These are phyloP conservation scores for Pterophyllum scalare DNA, from an alignment of 2,113 vertebrate species.

Conservation along the genomic window DNA sequence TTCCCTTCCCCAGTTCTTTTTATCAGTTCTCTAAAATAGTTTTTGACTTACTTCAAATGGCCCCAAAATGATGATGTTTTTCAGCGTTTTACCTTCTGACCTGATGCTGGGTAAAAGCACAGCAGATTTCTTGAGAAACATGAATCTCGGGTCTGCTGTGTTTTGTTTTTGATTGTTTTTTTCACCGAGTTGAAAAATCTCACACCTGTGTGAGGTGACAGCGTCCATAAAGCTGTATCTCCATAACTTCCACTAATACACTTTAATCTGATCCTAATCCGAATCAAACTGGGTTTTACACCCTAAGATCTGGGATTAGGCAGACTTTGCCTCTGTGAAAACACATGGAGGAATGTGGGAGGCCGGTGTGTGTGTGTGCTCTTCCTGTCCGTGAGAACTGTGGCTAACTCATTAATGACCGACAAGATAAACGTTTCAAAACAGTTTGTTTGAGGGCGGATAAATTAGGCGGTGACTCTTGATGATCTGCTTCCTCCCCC, in stretches of 20 bases:
- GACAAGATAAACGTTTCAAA: conserved; percentile 72
- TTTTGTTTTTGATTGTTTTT: not conserved
- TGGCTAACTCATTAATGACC: conserved; percentile 56
- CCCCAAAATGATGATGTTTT: not conserved
- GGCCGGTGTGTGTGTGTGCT: conserved; percentile 21
- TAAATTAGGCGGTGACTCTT: conserved; percentile 60
- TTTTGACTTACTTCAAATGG: not conserved
- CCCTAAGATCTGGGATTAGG: conserved; percentile 74
- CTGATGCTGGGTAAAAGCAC: not conserved
- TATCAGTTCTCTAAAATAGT: not conserved
- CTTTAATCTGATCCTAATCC: conserved; percentile 75
- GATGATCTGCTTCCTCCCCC: conserved; percentile 53
- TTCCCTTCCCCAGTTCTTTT: not conserved
- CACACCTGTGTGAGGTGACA: conserved; percentile 59
- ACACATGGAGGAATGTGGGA: conserved; percentile 62
- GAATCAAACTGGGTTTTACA: conserved; percentile 74
- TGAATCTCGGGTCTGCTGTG: not conserved
- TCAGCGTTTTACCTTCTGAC: not conserved
- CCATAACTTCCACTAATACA: conserved; percentile 67
- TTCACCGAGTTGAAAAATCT: not conserved
- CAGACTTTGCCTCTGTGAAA: conserved; percentile 58
- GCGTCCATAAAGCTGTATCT: conserved; percentile 46
- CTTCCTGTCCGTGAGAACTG: conserved; percentile 53
- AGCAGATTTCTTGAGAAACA: not conserved
- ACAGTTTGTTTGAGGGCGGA: conserved; percentile 67